Evolutionary conservation across 2,888 invertebrate species (phyloP), one percentile per base, ranked within the genome.

Genomic region (Adelphocoris suturalis): DNA sequence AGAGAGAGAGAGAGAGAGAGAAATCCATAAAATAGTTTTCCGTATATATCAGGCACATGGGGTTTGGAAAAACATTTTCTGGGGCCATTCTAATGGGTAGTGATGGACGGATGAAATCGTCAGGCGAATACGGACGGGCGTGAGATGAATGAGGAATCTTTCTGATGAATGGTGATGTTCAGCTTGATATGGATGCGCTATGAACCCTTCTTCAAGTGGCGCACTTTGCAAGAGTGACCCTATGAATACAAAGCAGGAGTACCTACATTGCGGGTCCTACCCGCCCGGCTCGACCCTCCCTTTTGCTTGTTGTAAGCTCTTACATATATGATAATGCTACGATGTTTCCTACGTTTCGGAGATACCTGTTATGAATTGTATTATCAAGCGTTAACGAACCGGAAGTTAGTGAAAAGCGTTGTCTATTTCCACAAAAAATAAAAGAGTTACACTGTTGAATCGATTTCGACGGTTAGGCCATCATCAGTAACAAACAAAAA

Each of bases 161-260:
- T 52, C 52, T 85, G 85, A 85, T 85, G 85, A 85, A 85, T 85
- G 85, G 55, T 57, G 85, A 85, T 85, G 85, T 85, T 61, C 61
- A 85, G 85, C 16, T 61, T 85, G 85, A 85, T 85, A 85, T 61
- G 85, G 61, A 27, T 82, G 48, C 52, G 19, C 82, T 82, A 82
- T 82, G 82, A 82, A 82, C 85, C 85, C 57, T 52, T 61, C 85
- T 85, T 61, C 85, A 85, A 85, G 85, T 85, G 85, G 61, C 57
- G 85, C 85, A 85, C 85, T 85, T 85, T 85, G 55, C 85, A 85
- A 57, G 85, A 85, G 85, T 85, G 85, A 85, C 85, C 85, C 85
- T 57, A 85, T 85, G 85, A 85, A 85, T 85, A 85, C 85, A 27
- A 61, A 85, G 57, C 28, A 61, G 85, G 27, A 57, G 52, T 27